phyloP scores from a whole-genome alignment of 1,140 invertebrate genomes.

The Drosophila bocki region DNA sequence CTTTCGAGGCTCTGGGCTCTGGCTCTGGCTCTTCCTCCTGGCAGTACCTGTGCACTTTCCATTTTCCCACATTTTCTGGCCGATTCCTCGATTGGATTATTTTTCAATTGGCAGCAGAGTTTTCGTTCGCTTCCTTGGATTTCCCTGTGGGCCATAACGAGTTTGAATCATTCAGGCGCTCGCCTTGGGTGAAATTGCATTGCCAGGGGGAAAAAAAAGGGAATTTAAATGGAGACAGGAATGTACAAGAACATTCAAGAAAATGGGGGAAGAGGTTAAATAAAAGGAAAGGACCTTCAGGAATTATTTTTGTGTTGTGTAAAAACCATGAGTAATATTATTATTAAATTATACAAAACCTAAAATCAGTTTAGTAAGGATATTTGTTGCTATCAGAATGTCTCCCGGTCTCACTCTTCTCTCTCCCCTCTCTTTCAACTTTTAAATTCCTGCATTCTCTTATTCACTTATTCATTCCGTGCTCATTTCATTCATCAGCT shows the following conservation, averaged over 20 bases:
- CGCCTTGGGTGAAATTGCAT: constrained; percentile 5
- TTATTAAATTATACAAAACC: no score
- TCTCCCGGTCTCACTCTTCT: not conserved
- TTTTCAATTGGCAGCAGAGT: constrained; percentile 75
- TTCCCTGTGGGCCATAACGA: constrained; percentile 16
- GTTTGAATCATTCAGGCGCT: constrained; percentile 28
- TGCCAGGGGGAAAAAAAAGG: not conserved
- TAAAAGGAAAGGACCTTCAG: no score
- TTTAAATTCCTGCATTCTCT: constrained; percentile 4
- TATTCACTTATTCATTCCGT: constrained; percentile 15
- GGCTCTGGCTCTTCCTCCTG: no score
- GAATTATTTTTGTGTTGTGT: no score
- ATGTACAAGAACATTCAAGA: not conserved
- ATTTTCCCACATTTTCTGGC: constrained; percentile 48
- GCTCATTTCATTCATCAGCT: constrained; percentile 28
- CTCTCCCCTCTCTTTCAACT: not conserved
- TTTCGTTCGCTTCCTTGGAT: constrained; percentile 65
- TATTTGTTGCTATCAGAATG: no score
- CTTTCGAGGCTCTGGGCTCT: not conserved
- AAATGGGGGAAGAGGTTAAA: not conserved
- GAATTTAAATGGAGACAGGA: not conserved
- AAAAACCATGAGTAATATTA: no score
- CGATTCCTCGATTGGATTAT: constrained; percentile 68
- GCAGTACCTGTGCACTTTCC: constrained; percentile 25
- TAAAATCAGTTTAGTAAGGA: no score